phyloP scores from a whole-genome alignment of 2,888 invertebrate species.

The Netelia inedita region DNA sequence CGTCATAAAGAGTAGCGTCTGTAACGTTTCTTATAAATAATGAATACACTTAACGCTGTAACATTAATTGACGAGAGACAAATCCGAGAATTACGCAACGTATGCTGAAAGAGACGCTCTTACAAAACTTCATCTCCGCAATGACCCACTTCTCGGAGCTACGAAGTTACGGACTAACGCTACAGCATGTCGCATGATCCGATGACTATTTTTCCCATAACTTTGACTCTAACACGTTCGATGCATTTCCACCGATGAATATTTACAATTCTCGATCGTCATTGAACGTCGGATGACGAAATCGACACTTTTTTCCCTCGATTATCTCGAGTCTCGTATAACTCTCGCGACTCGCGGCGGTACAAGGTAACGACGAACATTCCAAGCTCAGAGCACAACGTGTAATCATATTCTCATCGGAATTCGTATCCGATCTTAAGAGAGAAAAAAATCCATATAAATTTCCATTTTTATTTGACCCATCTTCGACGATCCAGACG shows the following conservation, averaged over 20 bases:
- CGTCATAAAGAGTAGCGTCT: too few species aligned
- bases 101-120: slow-evolving; percentile 38
- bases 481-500: not conserved
- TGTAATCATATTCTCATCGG: not conserved
- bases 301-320: slow-evolving; percentile 26
- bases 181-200: slow-evolving; percentile 75
- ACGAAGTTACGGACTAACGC: slow-evolving; percentile 59
- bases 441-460: not conserved
- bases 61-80: slow-evolving; percentile 31
- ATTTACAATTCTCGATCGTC: slow-evolving; percentile 41
- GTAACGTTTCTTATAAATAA: too few species aligned
- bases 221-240: slow-evolving; percentile 25
- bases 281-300: slow-evolving; percentile 52
- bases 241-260: slow-evolving; percentile 21
- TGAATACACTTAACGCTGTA: not conserved
- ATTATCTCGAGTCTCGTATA: slow-evolving; percentile 23
- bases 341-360: not conserved
- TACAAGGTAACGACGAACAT: slow-evolving; percentile 10
- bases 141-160: slow-evolving; percentile 65
- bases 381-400: not conserved
- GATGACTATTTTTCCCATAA: slow-evolving; percentile 55
- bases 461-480: not conserved
- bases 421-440: not conserved
- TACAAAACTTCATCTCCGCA: slow-evolving; percentile 56
- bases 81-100: slow-evolving; percentile 27